These are phyloP conservation scores for Origma solitaria DNA, from an alignment of 2,113 vertebrate species.

Conservation along the genomic window DNA sequence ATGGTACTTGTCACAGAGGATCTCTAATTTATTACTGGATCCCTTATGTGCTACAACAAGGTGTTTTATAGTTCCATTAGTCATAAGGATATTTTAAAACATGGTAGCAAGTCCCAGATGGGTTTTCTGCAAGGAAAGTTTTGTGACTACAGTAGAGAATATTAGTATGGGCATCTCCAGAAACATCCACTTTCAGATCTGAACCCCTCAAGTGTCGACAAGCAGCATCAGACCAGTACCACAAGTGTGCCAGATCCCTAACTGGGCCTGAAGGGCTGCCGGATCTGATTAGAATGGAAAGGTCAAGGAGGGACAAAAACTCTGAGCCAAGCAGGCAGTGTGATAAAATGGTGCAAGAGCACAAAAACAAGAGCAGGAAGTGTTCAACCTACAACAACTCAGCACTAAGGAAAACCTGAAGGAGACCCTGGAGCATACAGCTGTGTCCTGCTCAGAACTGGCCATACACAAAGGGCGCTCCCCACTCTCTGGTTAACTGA, in stretches of 20 bases:
- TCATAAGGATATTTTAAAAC: neutral
- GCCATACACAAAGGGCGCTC: neutral
- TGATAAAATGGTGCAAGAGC: neutral
- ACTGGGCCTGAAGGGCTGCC: neutral
- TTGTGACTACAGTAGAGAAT: neutral
- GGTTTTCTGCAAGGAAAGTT: neutral
- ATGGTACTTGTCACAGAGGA: neutral
- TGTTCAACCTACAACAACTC: neutral
- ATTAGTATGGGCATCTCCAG: neutral
- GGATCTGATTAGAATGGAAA: neutral
- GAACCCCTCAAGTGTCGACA: neutral
- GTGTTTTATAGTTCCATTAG: constrained; percentile 19
- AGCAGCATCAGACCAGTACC: neutral
- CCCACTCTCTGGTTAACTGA: neutral
- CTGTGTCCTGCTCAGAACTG: neutral
- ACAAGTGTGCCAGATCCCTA: neutral
- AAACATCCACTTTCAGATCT: neutral
- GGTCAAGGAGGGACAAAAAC: neutral
- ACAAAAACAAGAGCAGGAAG: neutral
- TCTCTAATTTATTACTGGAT: neutral
- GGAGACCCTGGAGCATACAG: neutral
- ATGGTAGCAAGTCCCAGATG: neutral
- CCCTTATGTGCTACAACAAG: neutral
- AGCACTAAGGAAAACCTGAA: neutral
- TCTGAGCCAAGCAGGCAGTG: neutral